These are phyloP conservation scores for Drosophila dunni DNA, from an alignment of 1,140 invertebrate genomes.

Conservation along the genomic window DNA sequence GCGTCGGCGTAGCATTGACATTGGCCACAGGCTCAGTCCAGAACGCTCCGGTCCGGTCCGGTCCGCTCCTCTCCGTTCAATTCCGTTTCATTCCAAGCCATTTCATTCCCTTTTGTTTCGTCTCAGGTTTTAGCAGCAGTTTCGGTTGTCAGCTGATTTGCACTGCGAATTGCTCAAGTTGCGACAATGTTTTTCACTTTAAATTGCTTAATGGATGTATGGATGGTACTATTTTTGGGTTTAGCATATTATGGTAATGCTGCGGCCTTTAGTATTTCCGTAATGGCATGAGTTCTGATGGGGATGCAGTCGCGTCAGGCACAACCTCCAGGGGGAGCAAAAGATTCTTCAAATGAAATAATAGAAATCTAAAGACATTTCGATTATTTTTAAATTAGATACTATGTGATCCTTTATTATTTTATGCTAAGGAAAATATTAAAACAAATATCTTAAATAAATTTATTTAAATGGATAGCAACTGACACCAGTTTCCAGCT, in stretches of 20 bases:
- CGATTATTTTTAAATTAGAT: no score
- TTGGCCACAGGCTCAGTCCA: slow-evolving; percentile 46
- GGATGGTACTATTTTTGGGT: slow-evolving; percentile 55
- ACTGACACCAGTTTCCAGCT: no score
- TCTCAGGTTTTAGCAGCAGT: slow-evolving; percentile 2
- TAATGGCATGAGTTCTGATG: slow-evolving; percentile 28
- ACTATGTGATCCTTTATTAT: no score
- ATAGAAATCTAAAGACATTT: no score
- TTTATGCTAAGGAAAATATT: no score
- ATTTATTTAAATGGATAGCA: no score
- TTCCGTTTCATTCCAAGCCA: not conserved
- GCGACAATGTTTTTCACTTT: slow-evolving; percentile 55
- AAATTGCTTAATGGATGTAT: slow-evolving; percentile 69
- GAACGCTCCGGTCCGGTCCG: not conserved
- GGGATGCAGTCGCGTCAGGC: not conserved
- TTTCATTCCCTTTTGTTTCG: not conserved
- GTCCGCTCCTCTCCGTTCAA: not conserved
- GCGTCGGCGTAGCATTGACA: slow-evolving; percentile 66
- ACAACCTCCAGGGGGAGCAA: not conserved
- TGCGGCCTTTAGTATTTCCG: slow-evolving; percentile 41
- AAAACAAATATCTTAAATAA: no score
- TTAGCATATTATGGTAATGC: slow-evolving; percentile 63
- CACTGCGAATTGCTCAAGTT: slow-evolving; percentile 38
- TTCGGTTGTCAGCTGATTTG: slow-evolving; percentile 23
- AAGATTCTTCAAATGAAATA: no score